Evolutionary conservation across 2,113 vertebrate genomes (phyloP).

Genomic region (Esox niger): DNA sequence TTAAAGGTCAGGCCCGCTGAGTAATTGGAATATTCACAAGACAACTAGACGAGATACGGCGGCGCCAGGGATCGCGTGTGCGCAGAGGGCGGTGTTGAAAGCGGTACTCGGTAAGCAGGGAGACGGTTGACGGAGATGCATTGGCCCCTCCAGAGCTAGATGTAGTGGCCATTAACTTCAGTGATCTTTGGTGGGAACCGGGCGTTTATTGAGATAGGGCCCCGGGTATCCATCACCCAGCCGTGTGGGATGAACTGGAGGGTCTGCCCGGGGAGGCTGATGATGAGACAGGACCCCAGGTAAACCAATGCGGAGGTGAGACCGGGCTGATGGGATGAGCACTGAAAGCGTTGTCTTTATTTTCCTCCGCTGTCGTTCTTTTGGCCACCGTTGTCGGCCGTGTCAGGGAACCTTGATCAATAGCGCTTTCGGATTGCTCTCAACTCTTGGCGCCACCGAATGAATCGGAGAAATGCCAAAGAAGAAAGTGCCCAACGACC

Average conservation of each 20-base stretch:
- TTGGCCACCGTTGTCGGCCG: too few species aligned
- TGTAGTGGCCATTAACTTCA: conserved; percentile 67
- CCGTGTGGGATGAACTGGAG: not conserved
- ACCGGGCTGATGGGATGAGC: too few species aligned
- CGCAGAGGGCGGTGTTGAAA: conserved; percentile 15
- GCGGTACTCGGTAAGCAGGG: conserved; percentile 15
- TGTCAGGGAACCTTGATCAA: not conserved
- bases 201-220: conserved; percentile 34
- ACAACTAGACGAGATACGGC: conserved; percentile 79
- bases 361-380: not conserved
- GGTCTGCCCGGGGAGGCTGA: conserved; percentile 15
- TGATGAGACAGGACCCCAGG: conserved; percentile 3
- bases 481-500: too few species aligned
- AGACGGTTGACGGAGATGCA: conserved; percentile 67
- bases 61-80: conserved; percentile 62
- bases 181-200: conserved; percentile 49
- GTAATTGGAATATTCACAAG: conserved; percentile 89
- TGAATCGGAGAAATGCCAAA: too few species aligned
- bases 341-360: too few species aligned
- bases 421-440: not conserved
- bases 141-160: conserved; percentile 70
- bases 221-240: conserved; percentile 46
- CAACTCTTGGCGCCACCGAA: not conserved
- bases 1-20: conserved; percentile 88
- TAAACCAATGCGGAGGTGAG: too few species aligned